These are phyloP conservation scores for Echinops telfairi DNA, from an alignment of 2,113 vertebrate species.

Conservation along the genomic window DNA sequence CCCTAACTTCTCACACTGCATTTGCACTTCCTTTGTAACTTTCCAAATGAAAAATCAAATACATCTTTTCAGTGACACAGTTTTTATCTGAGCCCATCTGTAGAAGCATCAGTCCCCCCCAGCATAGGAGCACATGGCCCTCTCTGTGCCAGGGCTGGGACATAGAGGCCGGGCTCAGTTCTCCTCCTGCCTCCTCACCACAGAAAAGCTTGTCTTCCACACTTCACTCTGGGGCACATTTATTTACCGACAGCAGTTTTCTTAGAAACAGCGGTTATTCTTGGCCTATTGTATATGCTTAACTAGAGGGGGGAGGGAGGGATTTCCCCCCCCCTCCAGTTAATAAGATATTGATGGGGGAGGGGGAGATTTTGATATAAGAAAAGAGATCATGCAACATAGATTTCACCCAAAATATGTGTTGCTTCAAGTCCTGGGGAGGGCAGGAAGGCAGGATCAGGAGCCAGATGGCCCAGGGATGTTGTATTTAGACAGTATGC, in stretches of 20 bases:
- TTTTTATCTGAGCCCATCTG: constrained; percentile 3
- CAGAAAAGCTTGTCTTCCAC: not conserved
- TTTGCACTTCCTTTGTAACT: constrained; percentile 46
- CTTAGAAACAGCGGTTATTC: constrained; percentile 50
- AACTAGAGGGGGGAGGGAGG: not conserved
- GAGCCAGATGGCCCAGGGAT: constrained; percentile 12
- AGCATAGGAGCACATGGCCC: not conserved
- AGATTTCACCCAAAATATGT: constrained; percentile 65
- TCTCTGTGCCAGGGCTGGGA: constrained; percentile 14
- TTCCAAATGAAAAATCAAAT: constrained; percentile 32
- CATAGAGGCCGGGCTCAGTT: not conserved
- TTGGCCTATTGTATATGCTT: constrained; percentile 51
- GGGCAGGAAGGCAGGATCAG: constrained; percentile 35
- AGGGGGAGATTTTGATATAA: constrained; percentile 54
- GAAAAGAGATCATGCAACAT: constrained; percentile 70
- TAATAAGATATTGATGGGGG: constrained; percentile 57
- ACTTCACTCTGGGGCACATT: constrained; percentile 27
- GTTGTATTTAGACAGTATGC: constrained; percentile 49
- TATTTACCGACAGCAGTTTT: constrained; percentile 60
- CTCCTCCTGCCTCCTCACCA: not conserved
- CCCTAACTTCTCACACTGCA: not conserved
- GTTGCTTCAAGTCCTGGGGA: constrained; percentile 59
- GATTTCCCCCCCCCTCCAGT: too few relatives aligned
- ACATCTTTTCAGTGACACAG: constrained; percentile 52
- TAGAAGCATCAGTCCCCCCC: not conserved